Evolutionary conservation across 2,888 invertebrate species (phyloP).

Genomic region (Heliconius ethilla): DNA sequence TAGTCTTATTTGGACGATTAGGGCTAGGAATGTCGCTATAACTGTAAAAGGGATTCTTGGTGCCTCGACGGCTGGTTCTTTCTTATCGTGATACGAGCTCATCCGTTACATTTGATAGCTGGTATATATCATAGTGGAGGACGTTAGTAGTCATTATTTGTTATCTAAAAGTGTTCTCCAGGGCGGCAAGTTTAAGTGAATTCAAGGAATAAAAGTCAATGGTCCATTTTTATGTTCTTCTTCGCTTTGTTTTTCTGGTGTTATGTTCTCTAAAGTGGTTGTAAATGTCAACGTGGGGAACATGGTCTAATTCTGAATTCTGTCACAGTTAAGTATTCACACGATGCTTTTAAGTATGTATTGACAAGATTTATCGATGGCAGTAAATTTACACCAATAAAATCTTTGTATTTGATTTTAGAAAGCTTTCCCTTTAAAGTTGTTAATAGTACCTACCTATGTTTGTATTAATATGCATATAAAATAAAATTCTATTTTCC

Average conservation of each 20-base stretch:
- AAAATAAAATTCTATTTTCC: not conserved
- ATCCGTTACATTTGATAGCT: slow-evolving; percentile 47
- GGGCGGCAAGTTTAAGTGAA: slow-evolving; percentile 33
- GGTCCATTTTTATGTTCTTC: slow-evolving; percentile 30
- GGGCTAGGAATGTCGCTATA: slow-evolving; percentile 45
- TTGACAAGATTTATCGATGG: not conserved
- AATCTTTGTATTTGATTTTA: not conserved
- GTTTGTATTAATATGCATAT: not conserved
- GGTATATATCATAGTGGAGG: slow-evolving; percentile 37
- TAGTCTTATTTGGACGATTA: slow-evolving; percentile 43
- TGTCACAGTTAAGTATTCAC: not conserved
- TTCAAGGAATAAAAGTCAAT: slow-evolving; percentile 37
- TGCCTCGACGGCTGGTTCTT: slow-evolving; percentile 42
- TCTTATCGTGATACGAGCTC: slow-evolving; percentile 39
- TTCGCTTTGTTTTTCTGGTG: slow-evolving; percentile 24
- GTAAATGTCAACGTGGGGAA: not conserved
- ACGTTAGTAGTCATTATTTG: slow-evolving; percentile 42
- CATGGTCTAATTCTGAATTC: not conserved
- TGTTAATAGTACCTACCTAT: not conserved
- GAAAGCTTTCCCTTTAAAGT: not conserved
- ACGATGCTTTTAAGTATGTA: not conserved
- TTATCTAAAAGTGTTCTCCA: slow-evolving; percentile 35
- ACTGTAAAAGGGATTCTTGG: slow-evolving; percentile 45
- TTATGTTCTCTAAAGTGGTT: slow-evolving; percentile 13
- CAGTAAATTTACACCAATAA: not conserved